These are phyloP conservation scores for Bujurquina vittata DNA, from an alignment of 2,113 vertebrate species.

Conservation along the genomic window DNA sequence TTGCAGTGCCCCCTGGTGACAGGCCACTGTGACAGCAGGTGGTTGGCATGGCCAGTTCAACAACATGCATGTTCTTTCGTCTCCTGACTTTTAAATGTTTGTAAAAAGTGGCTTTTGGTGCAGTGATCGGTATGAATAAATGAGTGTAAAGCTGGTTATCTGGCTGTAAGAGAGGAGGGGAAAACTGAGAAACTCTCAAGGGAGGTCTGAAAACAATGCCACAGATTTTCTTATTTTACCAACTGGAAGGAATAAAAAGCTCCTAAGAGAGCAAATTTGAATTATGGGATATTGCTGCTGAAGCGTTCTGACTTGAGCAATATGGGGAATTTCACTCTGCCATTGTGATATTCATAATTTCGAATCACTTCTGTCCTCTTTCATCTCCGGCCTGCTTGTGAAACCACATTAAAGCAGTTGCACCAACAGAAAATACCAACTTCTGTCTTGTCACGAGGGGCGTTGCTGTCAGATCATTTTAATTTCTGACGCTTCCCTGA, in stretches of 20 bases:
- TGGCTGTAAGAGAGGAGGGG: not conserved
- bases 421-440: constrained; percentile 44
- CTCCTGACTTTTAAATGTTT: not conserved
- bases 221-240: not conserved
- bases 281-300: not conserved
- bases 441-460: constrained; percentile 42
- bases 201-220: not conserved
- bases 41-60: not conserved
- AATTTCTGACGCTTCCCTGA: constrained; percentile 44
- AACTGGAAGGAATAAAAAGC: not conserved
- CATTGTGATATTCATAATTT: constrained; percentile 28
- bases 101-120: not conserved
- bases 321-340: constrained; percentile 11
- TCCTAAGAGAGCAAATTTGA: not conserved
- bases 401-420: constrained; percentile 63
- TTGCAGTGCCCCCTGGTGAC: constrained; percentile 97
- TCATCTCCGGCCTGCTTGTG: constrained; percentile 42
- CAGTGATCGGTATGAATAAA: not conserved
- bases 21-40: constrained; percentile 7
- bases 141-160: not conserved
- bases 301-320: constrained; percentile 16
- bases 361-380: constrained; percentile 28
- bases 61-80: not conserved
- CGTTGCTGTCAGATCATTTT: constrained; percentile 53
- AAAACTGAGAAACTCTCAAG: not conserved